phyloP scores from a whole-genome alignment of 2,113 vertebrate genomes.

The Hyperopisus bebe region DNA sequence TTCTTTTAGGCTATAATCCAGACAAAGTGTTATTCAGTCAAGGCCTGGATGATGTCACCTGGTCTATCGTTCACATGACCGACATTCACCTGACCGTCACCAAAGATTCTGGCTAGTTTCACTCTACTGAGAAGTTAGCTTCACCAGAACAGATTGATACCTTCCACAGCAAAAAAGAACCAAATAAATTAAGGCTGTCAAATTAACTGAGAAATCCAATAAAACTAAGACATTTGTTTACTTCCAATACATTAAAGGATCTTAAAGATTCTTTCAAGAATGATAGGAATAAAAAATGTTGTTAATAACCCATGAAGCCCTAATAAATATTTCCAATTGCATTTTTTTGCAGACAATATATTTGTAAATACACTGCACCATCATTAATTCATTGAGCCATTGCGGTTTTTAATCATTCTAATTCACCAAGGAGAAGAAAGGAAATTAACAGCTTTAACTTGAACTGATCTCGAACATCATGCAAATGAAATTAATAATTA shows the following conservation, averaged over 20 bases:
- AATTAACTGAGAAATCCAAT: not conserved
- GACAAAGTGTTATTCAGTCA: not conserved
- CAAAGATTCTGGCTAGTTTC: not conserved
- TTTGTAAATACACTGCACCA: not conserved
- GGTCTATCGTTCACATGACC: not conserved
- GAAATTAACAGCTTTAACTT: not conserved
- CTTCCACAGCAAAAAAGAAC: not conserved
- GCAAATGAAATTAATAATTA: slow-evolving; percentile 16
- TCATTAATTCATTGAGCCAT: slow-evolving; percentile 11
- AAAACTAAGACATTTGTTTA: not conserved
- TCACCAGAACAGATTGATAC: not conserved
- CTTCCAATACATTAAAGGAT: not conserved
- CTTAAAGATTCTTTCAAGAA: not conserved
- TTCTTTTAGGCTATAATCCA: not conserved
- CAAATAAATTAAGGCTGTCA: not conserved
- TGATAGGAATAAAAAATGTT: not conserved
- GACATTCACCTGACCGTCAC: not conserved
- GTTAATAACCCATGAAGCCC: not conserved
- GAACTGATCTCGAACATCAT: slow-evolving; percentile 3
- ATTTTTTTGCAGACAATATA: not conserved
- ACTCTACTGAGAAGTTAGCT: not conserved
- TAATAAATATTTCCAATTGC: not conserved
- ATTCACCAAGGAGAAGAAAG: slow-evolving; percentile 12
- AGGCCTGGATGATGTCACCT: not conserved
- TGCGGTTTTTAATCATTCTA: slow-evolving; percentile 14